These are phyloP conservation scores for Tenthredo notha DNA, from an alignment of 2,888 invertebrate species.

Conservation along the genomic window DNA sequence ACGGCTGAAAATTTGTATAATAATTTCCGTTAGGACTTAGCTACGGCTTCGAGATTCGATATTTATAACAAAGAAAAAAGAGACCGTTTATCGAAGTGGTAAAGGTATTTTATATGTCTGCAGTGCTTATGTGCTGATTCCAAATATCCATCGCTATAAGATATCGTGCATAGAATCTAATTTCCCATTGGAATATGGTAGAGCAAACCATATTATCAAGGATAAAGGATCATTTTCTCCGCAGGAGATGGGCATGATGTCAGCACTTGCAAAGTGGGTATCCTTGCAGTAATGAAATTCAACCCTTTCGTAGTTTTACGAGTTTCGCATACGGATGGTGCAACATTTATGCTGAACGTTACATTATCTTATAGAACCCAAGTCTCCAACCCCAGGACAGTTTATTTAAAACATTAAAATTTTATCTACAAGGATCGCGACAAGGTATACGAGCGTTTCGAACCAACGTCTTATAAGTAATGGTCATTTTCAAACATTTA, in stretches of 20 bases:
- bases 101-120: neutral
- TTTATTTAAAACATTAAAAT: conserved; percentile 10
- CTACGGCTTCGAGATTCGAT: neutral
- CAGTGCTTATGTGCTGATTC: neutral
- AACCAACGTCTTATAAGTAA: neutral
- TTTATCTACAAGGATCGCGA: neutral
- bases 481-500: neutral
- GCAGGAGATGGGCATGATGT: conserved; percentile 7
- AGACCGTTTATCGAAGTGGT: neutral
- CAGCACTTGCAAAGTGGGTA: conserved; percentile 31
- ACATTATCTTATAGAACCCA: conserved; percentile 18
- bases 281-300: conserved; percentile 37
- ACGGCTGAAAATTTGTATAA: neutral
- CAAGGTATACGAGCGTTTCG: neutral
- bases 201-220: neutral
- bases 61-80: neutral
- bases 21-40: neutral
- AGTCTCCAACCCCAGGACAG: neutral
- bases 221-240: conserved; percentile 18
- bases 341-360: conserved; percentile 10
- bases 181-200: conserved; percentile 1
- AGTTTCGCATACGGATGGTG: neutral
- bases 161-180: neutral
- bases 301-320: conserved; percentile 48
- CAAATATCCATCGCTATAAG: neutral